Percentiles rank a stretch among this genome's conserved stretches.
These are phyloP conservation scores for Diachrysia chrysitis DNA, from an alignment of 2,888 invertebrate genomes.

Conservation along the genomic window DNA sequence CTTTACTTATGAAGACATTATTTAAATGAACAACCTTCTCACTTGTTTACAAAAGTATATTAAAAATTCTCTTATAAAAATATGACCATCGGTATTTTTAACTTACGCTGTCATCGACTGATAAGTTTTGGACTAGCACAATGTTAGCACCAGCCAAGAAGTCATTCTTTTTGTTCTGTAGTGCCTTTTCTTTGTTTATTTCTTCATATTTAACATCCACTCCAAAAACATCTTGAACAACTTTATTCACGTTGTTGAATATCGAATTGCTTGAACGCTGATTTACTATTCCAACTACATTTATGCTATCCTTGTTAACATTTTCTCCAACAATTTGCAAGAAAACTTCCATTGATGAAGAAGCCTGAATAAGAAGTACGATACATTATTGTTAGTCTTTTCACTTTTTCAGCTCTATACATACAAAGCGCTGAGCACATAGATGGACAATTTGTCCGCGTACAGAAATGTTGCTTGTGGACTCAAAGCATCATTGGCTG, in stretches of 20 bases:
- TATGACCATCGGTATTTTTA: too few species aligned
- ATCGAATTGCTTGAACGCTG: constrained; percentile 22
- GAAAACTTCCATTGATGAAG: constrained; percentile 53
- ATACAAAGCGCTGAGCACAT: too few species aligned
- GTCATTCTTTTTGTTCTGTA: constrained; percentile 17
- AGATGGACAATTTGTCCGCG: too few species aligned
- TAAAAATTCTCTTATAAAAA: too few species aligned
- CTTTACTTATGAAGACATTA: too few species aligned
- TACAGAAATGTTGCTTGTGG: too few species aligned
- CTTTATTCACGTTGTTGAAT: constrained; percentile 44
- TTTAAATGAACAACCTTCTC: too few species aligned
- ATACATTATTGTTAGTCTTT: too few species aligned
- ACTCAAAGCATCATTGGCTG: too few species aligned
- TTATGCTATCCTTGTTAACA: constrained; percentile 50
- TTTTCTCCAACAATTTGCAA: constrained; percentile 65
- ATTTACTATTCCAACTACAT: constrained; percentile 48
- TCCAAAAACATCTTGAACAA: constrained; percentile 28
- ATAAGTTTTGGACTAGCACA: constrained; percentile 54
- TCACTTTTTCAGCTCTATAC: too few species aligned
- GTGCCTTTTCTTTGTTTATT: constrained; percentile 17
- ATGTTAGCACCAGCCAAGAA: constrained; percentile 43
- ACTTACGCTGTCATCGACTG: constrained; percentile 52
- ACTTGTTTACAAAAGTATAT: too few species aligned
- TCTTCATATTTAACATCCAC: constrained; percentile 45
- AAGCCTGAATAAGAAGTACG: constrained; percentile 32